phyloP scores from a whole-genome alignment of 2,113 vertebrate species.

The Pardalotus punctatus region DNA sequence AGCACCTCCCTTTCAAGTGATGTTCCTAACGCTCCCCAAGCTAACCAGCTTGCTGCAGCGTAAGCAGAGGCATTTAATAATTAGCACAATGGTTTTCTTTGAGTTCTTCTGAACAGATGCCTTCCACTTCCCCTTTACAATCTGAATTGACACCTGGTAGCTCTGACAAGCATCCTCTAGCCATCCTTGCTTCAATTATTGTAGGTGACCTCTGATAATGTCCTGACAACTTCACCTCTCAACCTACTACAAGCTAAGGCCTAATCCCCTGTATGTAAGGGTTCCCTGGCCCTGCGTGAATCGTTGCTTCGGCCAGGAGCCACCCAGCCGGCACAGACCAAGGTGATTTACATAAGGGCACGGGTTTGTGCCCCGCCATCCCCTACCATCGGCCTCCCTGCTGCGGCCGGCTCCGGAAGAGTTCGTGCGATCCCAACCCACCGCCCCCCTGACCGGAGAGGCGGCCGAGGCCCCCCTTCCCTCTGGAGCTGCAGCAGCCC shows the following conservation, averaged over 20 bases:
- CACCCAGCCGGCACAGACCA: neutral
- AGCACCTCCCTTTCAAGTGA: neutral
- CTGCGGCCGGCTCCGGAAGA: neutral
- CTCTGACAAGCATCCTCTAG: neutral
- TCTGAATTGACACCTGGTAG: neutral
- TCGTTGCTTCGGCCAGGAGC: neutral
- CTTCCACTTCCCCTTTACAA: neutral
- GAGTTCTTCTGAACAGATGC: neutral
- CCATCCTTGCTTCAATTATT: neutral
- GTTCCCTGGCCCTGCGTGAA: neutral
- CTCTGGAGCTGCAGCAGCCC: neutral
- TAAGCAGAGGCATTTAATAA: neutral
- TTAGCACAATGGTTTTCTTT: neutral
- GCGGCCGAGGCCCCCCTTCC: neutral
- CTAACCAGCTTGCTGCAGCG: neutral
- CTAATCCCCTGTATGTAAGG: fast-evolving
- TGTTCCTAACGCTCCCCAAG: neutral
- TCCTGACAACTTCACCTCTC: neutral
- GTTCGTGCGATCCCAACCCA: neutral
- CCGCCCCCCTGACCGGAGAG: fast-evolving
- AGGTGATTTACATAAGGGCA: neutral
- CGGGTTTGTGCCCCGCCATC: fast-evolving
- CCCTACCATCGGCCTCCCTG: neutral
- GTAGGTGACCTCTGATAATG: fast-evolving
- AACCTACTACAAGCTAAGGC: neutral